These are phyloP conservation scores for Halcyon malimbica DNA, from an alignment of 2,113 vertebrate genomes.

Conservation along the genomic window DNA sequence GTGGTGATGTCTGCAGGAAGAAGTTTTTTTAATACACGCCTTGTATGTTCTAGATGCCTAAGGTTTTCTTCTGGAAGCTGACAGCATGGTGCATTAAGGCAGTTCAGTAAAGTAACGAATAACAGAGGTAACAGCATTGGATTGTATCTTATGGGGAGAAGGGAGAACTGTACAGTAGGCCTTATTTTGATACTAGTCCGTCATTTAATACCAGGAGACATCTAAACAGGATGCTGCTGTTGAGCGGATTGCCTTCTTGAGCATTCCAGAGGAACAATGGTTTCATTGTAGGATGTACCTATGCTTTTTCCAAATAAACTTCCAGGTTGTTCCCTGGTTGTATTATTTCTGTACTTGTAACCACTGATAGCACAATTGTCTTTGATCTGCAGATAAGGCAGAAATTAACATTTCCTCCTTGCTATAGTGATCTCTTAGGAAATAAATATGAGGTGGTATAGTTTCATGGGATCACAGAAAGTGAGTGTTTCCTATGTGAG, in stretches of 20 bases:
- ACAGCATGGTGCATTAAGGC: neutral
- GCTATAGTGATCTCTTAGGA: neutral
- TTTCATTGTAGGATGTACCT: slow-evolving; percentile 56
- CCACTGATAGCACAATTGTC: neutral
- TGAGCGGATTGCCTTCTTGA: slow-evolving; percentile 16
- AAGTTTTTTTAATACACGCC: neutral
- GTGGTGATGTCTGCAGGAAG: neutral
- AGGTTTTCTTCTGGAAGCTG: neutral
- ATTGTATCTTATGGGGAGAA: neutral
- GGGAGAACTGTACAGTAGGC: neutral
- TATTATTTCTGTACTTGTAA: slow-evolving; percentile 38
- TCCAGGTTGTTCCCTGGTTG: slow-evolving; percentile 21
- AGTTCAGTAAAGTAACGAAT: neutral
- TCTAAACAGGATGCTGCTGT: slow-evolving; percentile 44
- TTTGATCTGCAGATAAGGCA: slow-evolving; percentile 23
- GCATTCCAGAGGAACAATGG: slow-evolving; percentile 21
- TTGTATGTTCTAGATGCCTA: neutral
- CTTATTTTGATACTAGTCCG: neutral
- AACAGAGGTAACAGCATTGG: neutral
- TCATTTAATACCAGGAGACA: slow-evolving; percentile 17
- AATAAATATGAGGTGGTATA: neutral
- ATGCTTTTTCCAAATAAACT: slow-evolving; percentile 40
- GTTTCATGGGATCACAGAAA: neutral
- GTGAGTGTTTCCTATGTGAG: neutral
- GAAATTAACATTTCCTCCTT: slow-evolving; percentile 22